Evolutionary conservation across 1,140 invertebrate genomes (phyloP).

Genomic region (Drosophila malerkotliana): DNA sequence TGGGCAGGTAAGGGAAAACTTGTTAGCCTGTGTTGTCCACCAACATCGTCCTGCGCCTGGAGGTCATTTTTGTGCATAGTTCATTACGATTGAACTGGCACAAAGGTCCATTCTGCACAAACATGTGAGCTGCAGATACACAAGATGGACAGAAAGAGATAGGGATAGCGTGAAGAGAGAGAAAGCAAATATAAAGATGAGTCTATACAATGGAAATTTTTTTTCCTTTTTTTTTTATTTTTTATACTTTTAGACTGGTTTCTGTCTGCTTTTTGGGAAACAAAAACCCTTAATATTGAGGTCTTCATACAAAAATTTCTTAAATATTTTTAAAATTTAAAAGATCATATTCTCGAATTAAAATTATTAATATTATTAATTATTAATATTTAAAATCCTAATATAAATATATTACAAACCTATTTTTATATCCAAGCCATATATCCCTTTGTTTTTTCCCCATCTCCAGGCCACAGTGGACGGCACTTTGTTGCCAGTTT

Average conservation of each 20-base stretch:
- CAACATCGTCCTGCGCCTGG: conserved; percentile 49
- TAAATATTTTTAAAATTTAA: no score
- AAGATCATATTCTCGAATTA: neutral
- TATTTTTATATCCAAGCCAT: neutral
- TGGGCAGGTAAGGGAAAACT: conserved; percentile 44
- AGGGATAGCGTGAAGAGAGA: neutral
- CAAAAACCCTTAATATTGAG: no score
- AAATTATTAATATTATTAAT: no score
- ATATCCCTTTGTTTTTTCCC: neutral
- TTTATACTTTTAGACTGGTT: conserved; percentile 28
- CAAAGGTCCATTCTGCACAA: conserved; percentile 55
- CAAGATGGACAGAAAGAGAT: neutral
- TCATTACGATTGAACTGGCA: conserved; percentile 76
- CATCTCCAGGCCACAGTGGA: conserved; percentile 8
- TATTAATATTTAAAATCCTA: neutral
- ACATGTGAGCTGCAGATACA: conserved; percentile 5
- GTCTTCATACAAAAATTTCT: no score
- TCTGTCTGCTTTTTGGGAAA: no score
- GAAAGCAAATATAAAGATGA: conserved; percentile 4
- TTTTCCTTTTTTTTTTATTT: no score
- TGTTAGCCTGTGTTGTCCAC: conserved; percentile 65
- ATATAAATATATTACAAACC: neutral
- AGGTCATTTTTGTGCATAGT: conserved; percentile 78
- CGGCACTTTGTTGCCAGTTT: conserved; percentile 49
- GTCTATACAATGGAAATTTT: conserved; percentile 16